These are phyloP conservation scores for Pyralis farinalis DNA, from an alignment of 2,888 invertebrate genomes.

Conservation along the genomic window DNA sequence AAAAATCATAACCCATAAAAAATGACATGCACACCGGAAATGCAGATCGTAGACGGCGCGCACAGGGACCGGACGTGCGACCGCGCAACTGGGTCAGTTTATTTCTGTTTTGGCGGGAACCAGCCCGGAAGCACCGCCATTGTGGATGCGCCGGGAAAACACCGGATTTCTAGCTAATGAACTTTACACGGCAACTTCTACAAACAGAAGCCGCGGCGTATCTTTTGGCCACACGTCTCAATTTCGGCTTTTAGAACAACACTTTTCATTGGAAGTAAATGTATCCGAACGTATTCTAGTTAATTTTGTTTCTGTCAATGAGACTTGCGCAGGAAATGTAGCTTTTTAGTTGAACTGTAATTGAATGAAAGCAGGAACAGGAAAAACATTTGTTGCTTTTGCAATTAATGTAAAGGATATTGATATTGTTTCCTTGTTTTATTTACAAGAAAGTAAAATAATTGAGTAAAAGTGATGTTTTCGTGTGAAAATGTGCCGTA, in stretches of 20 bases:
- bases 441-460: slow-evolving; percentile 12
- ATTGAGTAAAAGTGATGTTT: slow-evolving; percentile 24
- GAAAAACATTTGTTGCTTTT: slow-evolving; percentile 4
- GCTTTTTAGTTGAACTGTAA: too few relatives aligned
- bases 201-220: slow-evolving; percentile 50
- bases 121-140: slow-evolving; percentile 78
- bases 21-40: slow-evolving; percentile 76
- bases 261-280: slow-evolving; percentile 59
- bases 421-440: slow-evolving; percentile 31
- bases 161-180: slow-evolving; percentile 76
- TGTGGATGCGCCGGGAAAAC: slow-evolving; percentile 75
- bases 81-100: slow-evolving; percentile 76
- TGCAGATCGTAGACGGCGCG: slow-evolving; percentile 65
- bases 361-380: slow-evolving; percentile 13
- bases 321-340: slow-evolving; percentile 48
- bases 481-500: slow-evolving; percentile 46
- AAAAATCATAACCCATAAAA: slow-evolving; percentile 70
- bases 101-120: slow-evolving; percentile 81
- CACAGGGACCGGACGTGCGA: slow-evolving; percentile 63
- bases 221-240: slow-evolving; percentile 37
- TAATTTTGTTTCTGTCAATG: slow-evolving; percentile 43
- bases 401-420: slow-evolving; percentile 19
- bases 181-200: slow-evolving; percentile 52
- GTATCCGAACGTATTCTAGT: slow-evolving; percentile 42
- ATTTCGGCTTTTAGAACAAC: slow-evolving; percentile 25